phyloP scores from a whole-genome alignment of 2,113 vertebrate species.

The Coptodon rendalli region DNA sequence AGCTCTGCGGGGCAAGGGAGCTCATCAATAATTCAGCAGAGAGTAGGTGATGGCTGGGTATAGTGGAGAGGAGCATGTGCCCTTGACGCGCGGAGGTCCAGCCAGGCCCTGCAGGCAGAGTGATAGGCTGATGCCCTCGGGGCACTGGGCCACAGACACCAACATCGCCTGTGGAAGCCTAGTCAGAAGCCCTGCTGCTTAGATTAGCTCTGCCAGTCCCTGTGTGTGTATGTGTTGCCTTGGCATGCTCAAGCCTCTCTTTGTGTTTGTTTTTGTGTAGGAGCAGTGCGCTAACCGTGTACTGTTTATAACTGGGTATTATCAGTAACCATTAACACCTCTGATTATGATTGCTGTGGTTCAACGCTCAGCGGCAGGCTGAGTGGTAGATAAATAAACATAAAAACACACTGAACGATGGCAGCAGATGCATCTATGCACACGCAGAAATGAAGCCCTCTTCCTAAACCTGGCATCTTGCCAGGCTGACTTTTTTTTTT shows the following conservation, averaged over 20 bases:
- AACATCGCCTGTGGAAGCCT: constrained; percentile 21
- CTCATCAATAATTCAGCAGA: constrained; percentile 60
- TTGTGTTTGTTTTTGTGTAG: constrained; percentile 21
- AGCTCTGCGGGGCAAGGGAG: constrained; percentile 3
- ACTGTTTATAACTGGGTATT: constrained; percentile 2
- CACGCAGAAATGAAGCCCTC: background rate
- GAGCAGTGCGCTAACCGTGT: background rate
- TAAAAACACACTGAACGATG: background rate
- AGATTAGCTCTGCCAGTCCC: constrained; percentile 25
- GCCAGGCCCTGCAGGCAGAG: constrained; percentile 37
- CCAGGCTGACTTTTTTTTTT: background rate
- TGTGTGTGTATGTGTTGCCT: background rate
- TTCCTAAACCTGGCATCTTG: background rate
- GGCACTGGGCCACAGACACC: constrained; percentile 46
- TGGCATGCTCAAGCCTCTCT: background rate
- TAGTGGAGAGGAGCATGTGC: constrained; percentile 33
- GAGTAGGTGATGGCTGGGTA: constrained; percentile 18
- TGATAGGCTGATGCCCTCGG: constrained; percentile 46
- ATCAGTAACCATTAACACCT: constrained; percentile 41
- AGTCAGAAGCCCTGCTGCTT: constrained; percentile 40
- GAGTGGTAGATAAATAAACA: constrained; percentile 29
- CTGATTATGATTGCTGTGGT: constrained; percentile 25
- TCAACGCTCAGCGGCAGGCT: background rate
- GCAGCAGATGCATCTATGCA: background rate
- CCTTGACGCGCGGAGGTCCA: constrained; percentile 24